Conservation (phyloP, 2,888 invertebrate species). For the Chymomyza amoena region DNA sequence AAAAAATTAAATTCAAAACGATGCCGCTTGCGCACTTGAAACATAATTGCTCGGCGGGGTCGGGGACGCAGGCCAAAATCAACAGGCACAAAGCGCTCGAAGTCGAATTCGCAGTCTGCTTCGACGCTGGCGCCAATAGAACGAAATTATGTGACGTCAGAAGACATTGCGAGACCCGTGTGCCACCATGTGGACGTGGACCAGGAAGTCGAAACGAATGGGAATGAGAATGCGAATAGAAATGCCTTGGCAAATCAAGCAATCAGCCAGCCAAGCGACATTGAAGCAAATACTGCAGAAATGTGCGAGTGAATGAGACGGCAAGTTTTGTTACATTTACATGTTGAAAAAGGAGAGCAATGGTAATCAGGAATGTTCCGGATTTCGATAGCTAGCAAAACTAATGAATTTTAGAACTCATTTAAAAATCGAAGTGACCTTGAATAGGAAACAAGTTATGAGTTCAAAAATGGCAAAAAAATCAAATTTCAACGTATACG, state of each 20-base stretch:
- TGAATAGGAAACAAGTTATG: too few species aligned
- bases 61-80: neutral
- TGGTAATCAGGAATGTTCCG: too few species aligned
- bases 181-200: neutral
- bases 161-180: neutral
- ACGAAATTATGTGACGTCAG: neutral
- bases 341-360: neutral
- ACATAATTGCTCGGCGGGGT: neutral
- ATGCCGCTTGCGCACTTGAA: neutral
- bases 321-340: neutral
- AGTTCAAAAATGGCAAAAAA: too few species aligned
- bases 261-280: neutral
- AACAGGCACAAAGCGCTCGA: neutral
- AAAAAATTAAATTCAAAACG: neutral
- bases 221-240: neutral
- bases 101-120: neutral
- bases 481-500: too few species aligned
- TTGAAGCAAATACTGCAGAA: neutral
- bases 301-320: neutral
- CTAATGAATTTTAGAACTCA: too few species aligned
- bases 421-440: too few species aligned
- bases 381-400: too few species aligned
- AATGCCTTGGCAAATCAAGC: conserved; percentile 4
- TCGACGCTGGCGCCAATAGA: neutral
- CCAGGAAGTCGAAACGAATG: neutral